Evolutionary conservation across 2,797 vertebrate genomes (phyloP), one percentile per base, ranked within the genome.

Genomic region (Chrysolophus pictus): DNA sequence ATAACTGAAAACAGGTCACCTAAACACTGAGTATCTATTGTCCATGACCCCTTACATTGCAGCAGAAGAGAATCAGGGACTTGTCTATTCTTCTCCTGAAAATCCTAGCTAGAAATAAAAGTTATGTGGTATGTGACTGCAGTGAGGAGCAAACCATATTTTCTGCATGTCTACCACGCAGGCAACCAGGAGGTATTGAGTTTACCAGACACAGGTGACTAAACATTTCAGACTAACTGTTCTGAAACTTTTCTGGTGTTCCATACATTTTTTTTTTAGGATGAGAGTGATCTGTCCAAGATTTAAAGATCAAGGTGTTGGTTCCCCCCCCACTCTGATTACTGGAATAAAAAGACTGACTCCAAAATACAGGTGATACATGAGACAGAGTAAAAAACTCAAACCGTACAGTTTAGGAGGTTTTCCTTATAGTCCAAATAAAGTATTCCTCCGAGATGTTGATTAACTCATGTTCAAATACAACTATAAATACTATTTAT

Each of bases 81-180:
- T 80, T 16, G 14, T 64, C 1, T 23, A 56, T 68, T 89, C 81
- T 39, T 64, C 39, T 33, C 24, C 22, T 58, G 29, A 53, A 73
- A 72, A 41, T 3, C 2, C 10, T 21, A 42, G 31, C 39, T 9
- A 83, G 11, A 68, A 51, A 39, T 47, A 53, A 51, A 62, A 56
- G 14, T 68, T 64, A 24, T 11, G 12, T 0, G 0, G 39, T 33
- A 29, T 3, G 0, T 73, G 42, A 37, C 19, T 42, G 17, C 23
- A 33, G 19, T 31, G 56, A 63, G 28, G 18, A 76, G 19, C 35
- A 62, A 91, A 63, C 23, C 24, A 16, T 51, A 17, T 7, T 53
- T 81, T 41, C 44, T 46, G 29, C 44, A 16, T 6, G 15, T 22
- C 11, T 26, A 31, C 28, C 51, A 33, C 28, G 23, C 10, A 56